These are phyloP conservation scores for Cheilosia variabilis DNA, from an alignment of 2,888 invertebrate genomes.

Conservation along the genomic window DNA sequence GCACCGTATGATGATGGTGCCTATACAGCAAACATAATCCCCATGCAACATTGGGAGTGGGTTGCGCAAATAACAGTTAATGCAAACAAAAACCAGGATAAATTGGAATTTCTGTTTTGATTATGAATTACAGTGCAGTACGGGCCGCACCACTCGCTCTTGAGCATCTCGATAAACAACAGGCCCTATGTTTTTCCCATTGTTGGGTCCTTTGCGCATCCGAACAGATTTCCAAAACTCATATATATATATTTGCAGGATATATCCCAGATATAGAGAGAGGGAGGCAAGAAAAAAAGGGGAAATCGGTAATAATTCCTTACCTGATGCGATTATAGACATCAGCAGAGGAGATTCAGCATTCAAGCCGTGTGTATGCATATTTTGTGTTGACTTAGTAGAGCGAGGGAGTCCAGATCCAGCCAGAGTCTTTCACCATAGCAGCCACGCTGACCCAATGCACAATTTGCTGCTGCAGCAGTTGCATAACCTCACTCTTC, in stretches of 20 bases:
- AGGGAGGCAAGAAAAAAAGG: not conserved
- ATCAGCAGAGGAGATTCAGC: constrained; percentile 8
- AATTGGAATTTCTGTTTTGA: constrained; percentile 75
- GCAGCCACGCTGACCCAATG: constrained; percentile 21
- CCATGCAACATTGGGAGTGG: constrained; percentile 33
- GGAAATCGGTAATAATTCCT: constrained; percentile 66
- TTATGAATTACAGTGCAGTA: constrained; percentile 69
- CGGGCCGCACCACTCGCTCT: not conserved
- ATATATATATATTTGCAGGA: constrained; percentile 23
- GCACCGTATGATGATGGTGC: constrained; percentile 53
- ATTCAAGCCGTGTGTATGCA: constrained; percentile 33
- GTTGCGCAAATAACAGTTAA: constrained; percentile 71
- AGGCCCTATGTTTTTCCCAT: constrained; percentile 14
- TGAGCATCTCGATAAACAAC: constrained; percentile 25
- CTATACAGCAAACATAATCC: constrained; percentile 67
- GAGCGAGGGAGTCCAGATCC: constrained; percentile 7
- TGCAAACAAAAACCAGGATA: constrained; percentile 74
- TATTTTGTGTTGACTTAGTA: constrained; percentile 63
- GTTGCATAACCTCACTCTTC: constrained; percentile 28
- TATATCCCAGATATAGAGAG: constrained; percentile 15
- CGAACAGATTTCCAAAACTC: constrained; percentile 36
- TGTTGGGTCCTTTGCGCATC: constrained; percentile 30
- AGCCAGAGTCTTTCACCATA: not conserved
- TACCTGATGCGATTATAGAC: constrained; percentile 71
- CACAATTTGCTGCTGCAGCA: constrained; percentile 16